Evolutionary conservation across 2,113 vertebrate genomes (phyloP).

Genomic region (Chrysochloris asiatica): DNA sequence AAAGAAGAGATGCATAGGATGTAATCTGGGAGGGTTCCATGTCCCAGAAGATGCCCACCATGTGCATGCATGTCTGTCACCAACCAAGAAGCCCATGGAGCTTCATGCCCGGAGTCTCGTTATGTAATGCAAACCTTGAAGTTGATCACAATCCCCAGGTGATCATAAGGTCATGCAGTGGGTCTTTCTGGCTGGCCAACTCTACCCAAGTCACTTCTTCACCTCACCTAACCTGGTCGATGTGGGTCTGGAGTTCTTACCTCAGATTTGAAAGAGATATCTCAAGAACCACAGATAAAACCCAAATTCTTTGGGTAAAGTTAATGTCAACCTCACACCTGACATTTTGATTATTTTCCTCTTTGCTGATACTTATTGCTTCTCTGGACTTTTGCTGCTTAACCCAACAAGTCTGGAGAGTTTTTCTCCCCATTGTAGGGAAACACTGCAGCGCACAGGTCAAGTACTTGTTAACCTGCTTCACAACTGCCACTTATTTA

Average conservation of each 20-base stretch:
- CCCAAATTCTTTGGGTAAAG: not conserved
- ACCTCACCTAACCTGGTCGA: not conserved
- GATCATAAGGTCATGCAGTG: not conserved
- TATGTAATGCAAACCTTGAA: not conserved
- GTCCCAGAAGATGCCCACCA: not conserved
- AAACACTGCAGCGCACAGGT: fast-evolving
- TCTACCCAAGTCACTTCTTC: not conserved
- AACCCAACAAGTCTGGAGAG: too few species aligned
- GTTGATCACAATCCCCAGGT: not conserved
- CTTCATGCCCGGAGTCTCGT: not conserved
- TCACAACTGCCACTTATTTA: not conserved
- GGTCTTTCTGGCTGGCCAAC: not conserved
- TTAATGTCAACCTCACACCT: not conserved
- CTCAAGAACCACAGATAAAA: not conserved
- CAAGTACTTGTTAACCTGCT: not conserved
- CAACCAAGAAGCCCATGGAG: not conserved
- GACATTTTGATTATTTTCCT: not conserved
- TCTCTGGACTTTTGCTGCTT: not conserved
- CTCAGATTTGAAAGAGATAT: not conserved
- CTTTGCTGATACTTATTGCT: not conserved
- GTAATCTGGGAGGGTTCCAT: not conserved
- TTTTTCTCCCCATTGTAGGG: not conserved
- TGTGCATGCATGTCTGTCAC: not conserved
- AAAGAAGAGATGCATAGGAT: not conserved
- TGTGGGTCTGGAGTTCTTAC: not conserved